Evolutionary conservation across 2,888 invertebrate species (phyloP).

Genomic region (Epinotia bilunana): DNA sequence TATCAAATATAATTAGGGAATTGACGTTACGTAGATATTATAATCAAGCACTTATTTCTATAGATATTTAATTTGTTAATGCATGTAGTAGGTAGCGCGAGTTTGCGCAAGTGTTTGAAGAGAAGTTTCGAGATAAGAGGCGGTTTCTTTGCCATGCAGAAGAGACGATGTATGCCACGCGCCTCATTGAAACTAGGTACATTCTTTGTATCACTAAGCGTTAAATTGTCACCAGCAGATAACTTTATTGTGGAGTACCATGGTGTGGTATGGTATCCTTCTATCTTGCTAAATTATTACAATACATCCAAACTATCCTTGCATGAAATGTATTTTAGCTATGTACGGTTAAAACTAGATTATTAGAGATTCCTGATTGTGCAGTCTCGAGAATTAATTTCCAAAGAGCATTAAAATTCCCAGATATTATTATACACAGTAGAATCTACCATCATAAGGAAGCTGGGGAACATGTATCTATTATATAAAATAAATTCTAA

Average conservation of each 20-base stretch:
- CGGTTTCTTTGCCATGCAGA: conserved; percentile 19
- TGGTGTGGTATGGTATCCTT: too few species aligned
- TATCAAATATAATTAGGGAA: neutral
- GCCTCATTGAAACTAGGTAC: neutral
- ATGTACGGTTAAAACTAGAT: neutral
- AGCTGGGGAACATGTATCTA: neutral
- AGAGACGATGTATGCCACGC: conserved; percentile 15
- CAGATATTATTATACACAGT: neutral
- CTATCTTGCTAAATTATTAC: too few species aligned
- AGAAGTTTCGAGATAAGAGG: conserved; percentile 15
- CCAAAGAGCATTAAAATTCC: conserved; percentile 4
- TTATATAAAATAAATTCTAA: too few species aligned
- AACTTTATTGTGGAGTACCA: conserved; percentile 9
- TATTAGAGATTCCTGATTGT: neutral
- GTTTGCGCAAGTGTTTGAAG: conserved; percentile 21
- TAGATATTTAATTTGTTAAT: conserved; percentile 22
- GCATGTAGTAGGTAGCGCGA: neutral
- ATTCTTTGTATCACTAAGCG: neutral
- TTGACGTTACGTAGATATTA: conserved; percentile 4
- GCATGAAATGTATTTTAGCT: neutral
- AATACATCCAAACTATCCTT: neutral
- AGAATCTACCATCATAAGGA: neutral
- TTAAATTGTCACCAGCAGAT: conserved; percentile 17
- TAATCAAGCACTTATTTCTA: neutral
- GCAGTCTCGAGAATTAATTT: conserved; percentile 33